Conservation (phyloP, 2,113 vertebrate genomes). For the rabbit (Oryctolagus cuniculus) region mOryCun1.1 NC_091439.1:19790501-19791000, state of each 20-base stretch:
- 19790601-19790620: neutral
- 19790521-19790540: neutral
- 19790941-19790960: neutral
- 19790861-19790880: neutral
- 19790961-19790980: neutral
- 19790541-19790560: neutral
- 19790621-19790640: neutral
- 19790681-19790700: neutral
- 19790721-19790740: neutral
- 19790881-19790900: neutral
- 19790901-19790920: neutral
- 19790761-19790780: neutral
- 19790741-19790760: neutral
- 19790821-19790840: neutral
- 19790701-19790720: neutral
- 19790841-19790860: neutral
- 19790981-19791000: neutral
- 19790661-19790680: slow-evolving; percentile 7
- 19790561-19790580: neutral
- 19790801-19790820: neutral
- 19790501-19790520: neutral
- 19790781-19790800: neutral
- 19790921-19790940: neutral
- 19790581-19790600: neutral
- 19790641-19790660: neutral